Conservation (phyloP, 2,888 invertebrate genomes). For the Pollenia angustigena region DNA sequence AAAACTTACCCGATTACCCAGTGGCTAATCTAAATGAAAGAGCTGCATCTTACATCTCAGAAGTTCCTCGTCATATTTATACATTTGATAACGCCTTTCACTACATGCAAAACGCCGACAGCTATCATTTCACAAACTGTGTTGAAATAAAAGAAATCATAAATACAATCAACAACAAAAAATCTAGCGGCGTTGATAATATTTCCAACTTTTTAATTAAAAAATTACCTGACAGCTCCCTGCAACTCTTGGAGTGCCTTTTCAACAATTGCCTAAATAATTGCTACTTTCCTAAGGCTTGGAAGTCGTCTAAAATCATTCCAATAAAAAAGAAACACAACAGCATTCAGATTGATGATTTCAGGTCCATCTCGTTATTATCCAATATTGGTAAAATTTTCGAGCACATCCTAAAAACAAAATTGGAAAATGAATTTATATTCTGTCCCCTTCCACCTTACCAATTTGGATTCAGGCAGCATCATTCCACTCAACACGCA, state of each 20-base stretch:
- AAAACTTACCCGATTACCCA: no score
- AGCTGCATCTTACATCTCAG: constrained; percentile 4
- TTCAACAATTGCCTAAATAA: no score
- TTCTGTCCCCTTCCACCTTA: no score
- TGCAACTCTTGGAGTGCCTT: neutral
- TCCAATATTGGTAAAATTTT: neutral
- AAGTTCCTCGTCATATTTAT: neutral
- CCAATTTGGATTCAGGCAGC: no score
- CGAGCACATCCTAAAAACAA: no score
- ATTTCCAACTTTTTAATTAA: constrained; percentile 11
- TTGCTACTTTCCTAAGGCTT: neutral
- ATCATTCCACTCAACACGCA: no score
- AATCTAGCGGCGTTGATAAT: constrained; percentile 14
- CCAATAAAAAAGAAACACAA: constrained; percentile 21
- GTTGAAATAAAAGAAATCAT: constrained; percentile 14
- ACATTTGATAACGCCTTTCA: constrained; percentile 10
- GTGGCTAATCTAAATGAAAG: neutral
- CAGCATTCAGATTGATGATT: no score
- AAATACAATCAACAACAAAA: constrained; percentile 19
- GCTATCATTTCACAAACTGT: constrained; percentile 10
- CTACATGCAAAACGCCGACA: neutral
- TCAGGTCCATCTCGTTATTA: no score
- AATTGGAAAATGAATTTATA: no score
- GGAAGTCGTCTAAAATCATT: constrained; percentile 26
- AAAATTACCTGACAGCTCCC: constrained; percentile 17